Percentiles rank a stretch among this genome's conserved stretches.
Evolutionary conservation across 2,797 vertebrate genomes (phyloP).

Genomic region (Neosilurus hyrtlii): DNA sequence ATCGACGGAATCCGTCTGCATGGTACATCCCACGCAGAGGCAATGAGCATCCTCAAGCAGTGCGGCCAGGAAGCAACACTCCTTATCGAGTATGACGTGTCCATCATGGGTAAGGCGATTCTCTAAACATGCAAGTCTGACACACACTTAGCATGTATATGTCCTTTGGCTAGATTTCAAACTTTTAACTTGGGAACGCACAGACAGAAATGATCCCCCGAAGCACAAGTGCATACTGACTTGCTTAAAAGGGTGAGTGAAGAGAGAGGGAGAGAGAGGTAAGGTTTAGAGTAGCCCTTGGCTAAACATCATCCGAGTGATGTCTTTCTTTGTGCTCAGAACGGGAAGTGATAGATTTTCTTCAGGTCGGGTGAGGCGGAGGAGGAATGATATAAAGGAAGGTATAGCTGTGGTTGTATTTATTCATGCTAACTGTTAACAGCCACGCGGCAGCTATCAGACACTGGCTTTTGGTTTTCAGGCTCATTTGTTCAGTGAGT

Average conservation of each 20-base stretch:
- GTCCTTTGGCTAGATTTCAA: conserved; percentile 21
- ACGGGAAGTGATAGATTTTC: conserved; percentile 46
- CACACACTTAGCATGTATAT: neutral
- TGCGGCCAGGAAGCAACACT: conserved; percentile 95
- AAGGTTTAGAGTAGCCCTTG: conserved; percentile 28
- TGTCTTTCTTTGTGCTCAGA: conserved; percentile 45
- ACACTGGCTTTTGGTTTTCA: neutral
- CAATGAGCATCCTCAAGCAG: conserved; percentile 96
- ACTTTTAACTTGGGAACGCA: conserved; percentile 18
- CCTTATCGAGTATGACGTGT: conserved; percentile 93
- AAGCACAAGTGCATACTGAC: conserved; percentile 1
- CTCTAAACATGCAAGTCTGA: neutral
- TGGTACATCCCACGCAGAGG: conserved; percentile 88
- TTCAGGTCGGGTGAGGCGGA: conserved; percentile 26
- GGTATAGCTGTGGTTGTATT: conserved; percentile 29
- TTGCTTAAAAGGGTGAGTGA: neutral
- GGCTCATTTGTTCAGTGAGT: neutral
- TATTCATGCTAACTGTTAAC: conserved; percentile 14
- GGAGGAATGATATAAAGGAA: conserved; percentile 27
- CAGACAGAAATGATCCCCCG: conserved; percentile 22
- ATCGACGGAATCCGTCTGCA: conserved; percentile 95
- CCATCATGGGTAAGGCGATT: conserved; percentile 88
- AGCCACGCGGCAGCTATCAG: conserved; percentile 9
- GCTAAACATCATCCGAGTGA: conserved; percentile 39
- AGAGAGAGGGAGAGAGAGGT: conserved; percentile 1